Percentiles rank a stretch among this genome's conserved stretches.
These are phyloP conservation scores for Ylistrum balloti DNA, from an alignment of 1,140 invertebrate genomes.

Conservation along the genomic window DNA sequence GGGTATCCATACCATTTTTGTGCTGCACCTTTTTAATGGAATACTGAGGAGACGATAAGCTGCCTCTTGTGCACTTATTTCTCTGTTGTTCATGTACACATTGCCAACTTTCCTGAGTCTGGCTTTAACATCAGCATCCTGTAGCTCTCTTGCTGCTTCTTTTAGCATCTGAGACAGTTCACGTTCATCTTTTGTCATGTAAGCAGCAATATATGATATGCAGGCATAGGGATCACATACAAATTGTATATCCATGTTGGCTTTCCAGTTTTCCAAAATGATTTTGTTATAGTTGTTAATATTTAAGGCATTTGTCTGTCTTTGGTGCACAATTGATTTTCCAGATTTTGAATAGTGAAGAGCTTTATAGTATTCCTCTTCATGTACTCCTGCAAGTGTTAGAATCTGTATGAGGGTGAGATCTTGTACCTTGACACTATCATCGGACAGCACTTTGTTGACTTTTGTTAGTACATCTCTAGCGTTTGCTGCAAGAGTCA, in stretches of 20 bases:
- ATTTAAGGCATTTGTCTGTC: background rate
- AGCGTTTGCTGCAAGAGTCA: no score
- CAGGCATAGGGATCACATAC: conserved; percentile 55
- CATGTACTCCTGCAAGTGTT: background rate
- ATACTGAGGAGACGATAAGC: conserved; percentile 60
- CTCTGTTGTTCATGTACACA: background rate
- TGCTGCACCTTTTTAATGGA: conserved; percentile 57
- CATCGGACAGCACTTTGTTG: background rate
- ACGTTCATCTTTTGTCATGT: conserved; percentile 58
- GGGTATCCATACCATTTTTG: conserved; percentile 56
- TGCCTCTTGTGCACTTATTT: conserved; percentile 66
- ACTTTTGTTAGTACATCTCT: background rate
- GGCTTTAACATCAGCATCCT: conserved; percentile 36
- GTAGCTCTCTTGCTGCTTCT: background rate
- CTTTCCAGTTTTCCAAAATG: conserved; percentile 51
- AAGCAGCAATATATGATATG: conserved; percentile 55
- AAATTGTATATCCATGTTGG: conserved; percentile 57
- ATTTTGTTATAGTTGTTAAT: conserved; percentile 54
- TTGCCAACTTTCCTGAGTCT: conserved; percentile 34
- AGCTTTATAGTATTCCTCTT: background rate
- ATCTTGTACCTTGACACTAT: background rate
- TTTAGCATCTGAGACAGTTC: conserved; percentile 55
- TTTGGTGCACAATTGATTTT: conserved; percentile 43
- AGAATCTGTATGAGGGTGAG: background rate
- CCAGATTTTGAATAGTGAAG: conserved; percentile 36